phyloP scores from a whole-genome alignment of 2,797 vertebrate species.

The Neosilurus hyrtlii region DNA sequence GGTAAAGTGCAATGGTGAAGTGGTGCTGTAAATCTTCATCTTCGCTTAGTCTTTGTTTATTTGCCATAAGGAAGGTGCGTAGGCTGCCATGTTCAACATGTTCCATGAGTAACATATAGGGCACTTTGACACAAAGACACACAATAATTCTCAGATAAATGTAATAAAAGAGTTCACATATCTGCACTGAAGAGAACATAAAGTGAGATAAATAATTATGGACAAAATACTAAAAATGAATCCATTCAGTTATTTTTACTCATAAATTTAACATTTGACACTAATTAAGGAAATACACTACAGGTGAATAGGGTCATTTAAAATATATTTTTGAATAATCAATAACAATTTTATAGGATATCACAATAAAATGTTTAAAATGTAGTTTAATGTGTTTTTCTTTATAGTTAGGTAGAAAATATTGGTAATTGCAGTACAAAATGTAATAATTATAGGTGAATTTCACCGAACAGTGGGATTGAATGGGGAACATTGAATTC shows the following conservation, averaged over 20 bases:
- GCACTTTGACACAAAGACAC: conserved; percentile 60
- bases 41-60: conserved; percentile 56
- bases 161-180: background rate
- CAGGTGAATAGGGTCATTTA: background rate
- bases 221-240: background rate
- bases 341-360: no score
- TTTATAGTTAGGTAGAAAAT: no score
- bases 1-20: conserved; percentile 70
- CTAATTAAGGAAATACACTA: background rate
- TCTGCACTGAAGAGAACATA: background rate
- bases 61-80: conserved; percentile 68
- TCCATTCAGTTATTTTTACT: background rate
- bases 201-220: background rate
- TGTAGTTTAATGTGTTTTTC: no score
- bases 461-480: no score
- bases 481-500: no score
- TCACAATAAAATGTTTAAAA: no score
- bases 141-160: background rate
- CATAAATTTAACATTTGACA: background rate
- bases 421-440: no score
- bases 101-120: conserved; percentile 74
- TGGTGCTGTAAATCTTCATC: conserved; percentile 67
- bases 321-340: background rate
- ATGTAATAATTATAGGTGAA: no score
- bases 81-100: conserved; percentile 69